Percentiles rank a stretch among this genome's conserved stretches.
Conservation (phyloP, 1,140 invertebrate species). For the Dreissena rostriformis region DNA sequence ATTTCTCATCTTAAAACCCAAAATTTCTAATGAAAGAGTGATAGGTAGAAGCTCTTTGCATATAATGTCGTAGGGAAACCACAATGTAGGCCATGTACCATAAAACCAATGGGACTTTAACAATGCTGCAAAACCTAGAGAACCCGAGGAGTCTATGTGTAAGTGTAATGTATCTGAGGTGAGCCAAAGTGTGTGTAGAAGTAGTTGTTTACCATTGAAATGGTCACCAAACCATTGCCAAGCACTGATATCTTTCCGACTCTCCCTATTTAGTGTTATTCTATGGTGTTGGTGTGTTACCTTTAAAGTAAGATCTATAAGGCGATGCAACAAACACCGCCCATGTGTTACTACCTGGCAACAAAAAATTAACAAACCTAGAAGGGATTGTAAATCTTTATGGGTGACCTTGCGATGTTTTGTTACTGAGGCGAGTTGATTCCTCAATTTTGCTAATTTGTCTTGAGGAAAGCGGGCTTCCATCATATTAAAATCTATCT, state of each 20-base stretch:
- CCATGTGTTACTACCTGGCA: constrained; percentile 42
- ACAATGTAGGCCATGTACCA: constrained; percentile 24
- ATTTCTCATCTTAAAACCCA: constrained; percentile 22
- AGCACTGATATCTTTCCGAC: background rate
- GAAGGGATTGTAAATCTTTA: constrained; percentile 39
- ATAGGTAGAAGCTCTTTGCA: too few species aligned
- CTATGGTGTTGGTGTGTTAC: constrained; percentile 38
- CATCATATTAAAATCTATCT: constrained; percentile 32
- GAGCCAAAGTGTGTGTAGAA: constrained; percentile 24
- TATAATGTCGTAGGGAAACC: background rate
- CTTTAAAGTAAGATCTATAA: constrained; percentile 45
- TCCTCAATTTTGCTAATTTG: constrained; percentile 20
- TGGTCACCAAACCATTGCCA: constrained; percentile 29
- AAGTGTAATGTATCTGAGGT: constrained; percentile 18
- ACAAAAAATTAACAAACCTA: constrained; percentile 43
- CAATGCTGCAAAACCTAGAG: constrained; percentile 19
- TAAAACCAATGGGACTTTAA: constrained; percentile 31
- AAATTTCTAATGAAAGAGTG: too few species aligned
- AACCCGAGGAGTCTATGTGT: constrained; percentile 28
- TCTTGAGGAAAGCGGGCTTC: constrained; percentile 43
- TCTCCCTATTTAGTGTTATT: constrained; percentile 27
- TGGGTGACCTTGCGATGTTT: constrained; percentile 1
- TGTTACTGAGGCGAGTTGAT: background rate
- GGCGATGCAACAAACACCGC: constrained; percentile 35
- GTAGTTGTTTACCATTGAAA: constrained; percentile 52